Base-by-base conservation (phyloP, 2,888 invertebrate species). In the Alloscopus bannaensis region DNA sequence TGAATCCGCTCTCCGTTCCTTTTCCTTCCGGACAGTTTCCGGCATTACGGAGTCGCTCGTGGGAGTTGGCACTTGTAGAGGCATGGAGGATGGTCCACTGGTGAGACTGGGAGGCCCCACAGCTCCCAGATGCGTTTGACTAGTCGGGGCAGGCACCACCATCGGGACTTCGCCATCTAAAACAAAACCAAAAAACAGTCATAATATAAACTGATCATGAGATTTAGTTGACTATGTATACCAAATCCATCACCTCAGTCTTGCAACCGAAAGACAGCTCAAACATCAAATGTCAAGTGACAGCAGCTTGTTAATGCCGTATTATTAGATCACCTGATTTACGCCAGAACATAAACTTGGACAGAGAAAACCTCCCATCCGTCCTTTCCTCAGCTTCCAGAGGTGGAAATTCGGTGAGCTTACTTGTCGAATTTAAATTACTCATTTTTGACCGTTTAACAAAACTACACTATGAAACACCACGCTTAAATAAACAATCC, bases 371-470 rank as follows among this genome's bases (percentile, higher is more conserved):
- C 11, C 92, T 92, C 22, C 92, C 92, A 85, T 93, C 92, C 86
- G 93, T 93, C 83, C 91, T 92, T 28, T 93, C 92, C 87, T 95
- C 94, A 0, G 93, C 91, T 88, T 93, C 94, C 79, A 94, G 90
- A 26, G 94, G 93, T 66, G 93, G 93, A 87, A 95, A 95, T 88
- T 94, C 93, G 11, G 94, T 94, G 80, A 94, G 89, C 87, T 92
- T 92, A 28, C 84, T 87, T 8, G 86, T 86, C 6, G 87, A 87
- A 59, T 87, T 87, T 65, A 86, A 62, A 52, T 85, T 84, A 52
- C 83, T 84, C 84, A 84, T 84, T 31, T 69, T 81, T 36, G 36
- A n/a, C n/a, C n/a, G n/a, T n/a, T n/a, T n/a, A n/a, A n/a, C n/a
- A n/a, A n/a, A n/a, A n/a, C n/a, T n/a, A n/a, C n/a, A n/a, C n/a